Evolutionary conservation across 2,888 invertebrate species (phyloP).

Genomic region (Dolichomitus sp.): DNA sequence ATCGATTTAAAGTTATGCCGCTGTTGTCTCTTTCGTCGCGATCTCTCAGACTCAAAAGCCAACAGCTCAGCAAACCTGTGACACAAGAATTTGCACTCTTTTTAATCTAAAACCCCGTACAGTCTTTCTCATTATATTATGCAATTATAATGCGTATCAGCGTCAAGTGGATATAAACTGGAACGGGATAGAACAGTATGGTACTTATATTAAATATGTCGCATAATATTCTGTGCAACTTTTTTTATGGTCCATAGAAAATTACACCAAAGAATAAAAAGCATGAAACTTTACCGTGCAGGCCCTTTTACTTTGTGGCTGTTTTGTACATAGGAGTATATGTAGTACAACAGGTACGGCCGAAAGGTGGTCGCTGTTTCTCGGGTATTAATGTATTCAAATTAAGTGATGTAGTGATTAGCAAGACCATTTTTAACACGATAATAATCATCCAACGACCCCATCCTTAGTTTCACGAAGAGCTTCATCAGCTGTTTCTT

Average conservation of each 20-base stretch:
- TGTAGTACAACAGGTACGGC: slow-evolving; percentile 5
- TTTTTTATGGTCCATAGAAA: not conserved
- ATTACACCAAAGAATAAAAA: not conserved
- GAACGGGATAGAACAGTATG: slow-evolving; percentile 2
- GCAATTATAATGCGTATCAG: slow-evolving; percentile 39
- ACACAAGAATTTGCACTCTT: slow-evolving; percentile 27
- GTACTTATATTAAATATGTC: slow-evolving; percentile 17
- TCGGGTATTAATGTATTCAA: slow-evolving; percentile 12
- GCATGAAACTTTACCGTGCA: slow-evolving; percentile 1
- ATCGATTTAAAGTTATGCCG: too few relatives aligned
- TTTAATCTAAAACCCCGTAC: slow-evolving; percentile 40
- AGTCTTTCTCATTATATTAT: slow-evolving; percentile 47
- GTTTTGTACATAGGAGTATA: not conserved
- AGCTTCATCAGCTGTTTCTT: not conserved
- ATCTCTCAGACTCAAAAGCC: too few relatives aligned
- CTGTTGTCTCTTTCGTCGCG: too few relatives aligned
- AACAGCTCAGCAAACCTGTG: too few relatives aligned
- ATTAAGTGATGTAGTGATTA: slow-evolving; percentile 22
- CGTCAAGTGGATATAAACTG: slow-evolving; percentile 30
- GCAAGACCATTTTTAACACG: slow-evolving; percentile 27
- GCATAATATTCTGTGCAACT: slow-evolving; percentile 19
- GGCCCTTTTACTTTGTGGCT: not conserved
- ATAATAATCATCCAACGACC: slow-evolving; percentile 10
- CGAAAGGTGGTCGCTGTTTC: not conserved
- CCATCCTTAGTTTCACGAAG: slow-evolving; percentile 7